These are phyloP conservation scores for Nycticryphes semicollaris DNA, from an alignment of 2,113 vertebrate genomes.

Conservation along the genomic window DNA sequence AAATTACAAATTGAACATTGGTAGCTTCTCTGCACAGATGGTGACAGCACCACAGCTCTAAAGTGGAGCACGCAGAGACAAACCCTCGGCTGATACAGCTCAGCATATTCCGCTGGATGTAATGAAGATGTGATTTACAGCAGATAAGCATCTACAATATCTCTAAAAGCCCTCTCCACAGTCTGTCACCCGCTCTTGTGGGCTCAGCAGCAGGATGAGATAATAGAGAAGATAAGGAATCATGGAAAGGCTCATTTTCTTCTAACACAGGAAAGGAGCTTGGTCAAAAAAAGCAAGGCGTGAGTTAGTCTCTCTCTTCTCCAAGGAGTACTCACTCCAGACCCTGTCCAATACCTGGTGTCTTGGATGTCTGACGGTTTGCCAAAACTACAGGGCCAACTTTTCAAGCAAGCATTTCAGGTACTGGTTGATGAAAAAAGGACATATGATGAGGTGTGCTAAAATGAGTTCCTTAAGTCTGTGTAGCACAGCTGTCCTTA, in stretches of 20 bases:
- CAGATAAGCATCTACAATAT: background rate
- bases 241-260: background rate
- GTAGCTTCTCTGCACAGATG: background rate
- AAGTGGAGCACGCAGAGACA: background rate
- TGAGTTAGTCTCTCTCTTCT: background rate
- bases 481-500: background rate
- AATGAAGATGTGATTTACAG: conserved; percentile 19
- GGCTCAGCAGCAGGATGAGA: background rate
- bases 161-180: background rate
- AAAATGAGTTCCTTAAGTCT: background rate
- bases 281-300: background rate
- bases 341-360: accelerated
- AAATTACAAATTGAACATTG: background rate
- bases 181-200: background rate
- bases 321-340: background rate
- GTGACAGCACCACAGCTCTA: background rate
- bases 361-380: background rate
- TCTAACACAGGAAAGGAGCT: background rate
- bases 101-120: background rate
- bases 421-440: background rate
- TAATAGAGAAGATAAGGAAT: background rate
- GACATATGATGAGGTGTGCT: accelerated
- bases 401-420: background rate
- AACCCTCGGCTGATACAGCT: background rate
- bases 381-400: background rate